Conservation (phyloP, 1,140 invertebrate species). For the Philaenus spumarius region DNA sequence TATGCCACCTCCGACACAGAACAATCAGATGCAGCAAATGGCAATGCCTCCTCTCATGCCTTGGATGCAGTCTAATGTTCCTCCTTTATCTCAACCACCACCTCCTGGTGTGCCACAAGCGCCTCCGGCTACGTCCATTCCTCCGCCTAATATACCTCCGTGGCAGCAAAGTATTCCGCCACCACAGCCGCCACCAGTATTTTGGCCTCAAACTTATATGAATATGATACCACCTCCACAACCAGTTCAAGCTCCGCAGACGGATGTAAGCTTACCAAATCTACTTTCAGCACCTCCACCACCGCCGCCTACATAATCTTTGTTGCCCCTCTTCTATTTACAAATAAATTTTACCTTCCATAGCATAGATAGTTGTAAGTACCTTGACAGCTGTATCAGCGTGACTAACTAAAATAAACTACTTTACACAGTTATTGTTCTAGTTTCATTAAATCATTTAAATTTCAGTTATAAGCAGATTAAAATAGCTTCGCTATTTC, state of each 20-base stretch:
- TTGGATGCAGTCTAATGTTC: conserved; percentile 47
- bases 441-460: no score
- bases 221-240: conserved; percentile 35
- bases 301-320: conserved; percentile 18
- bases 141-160: conserved; percentile 42
- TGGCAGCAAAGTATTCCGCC: conserved; percentile 36
- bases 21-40: conserved; percentile 38
- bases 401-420: no score
- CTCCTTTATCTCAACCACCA: conserved; percentile 41
- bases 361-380: no score
- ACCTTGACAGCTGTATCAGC: no score
- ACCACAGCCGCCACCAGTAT: conserved; percentile 30
- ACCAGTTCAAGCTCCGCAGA: conserved; percentile 34
- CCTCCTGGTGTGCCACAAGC: conserved; percentile 13
- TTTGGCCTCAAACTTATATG: conserved; percentile 30
- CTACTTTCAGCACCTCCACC: conserved; percentile 12
- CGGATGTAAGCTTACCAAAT: neutral
- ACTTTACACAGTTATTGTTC: no score
- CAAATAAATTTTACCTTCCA: no score
- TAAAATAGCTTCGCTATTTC: no score
- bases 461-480: no score
- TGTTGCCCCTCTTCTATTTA: no score
- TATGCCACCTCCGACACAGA: conserved; percentile 43
- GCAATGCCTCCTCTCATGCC: conserved; percentile 46
- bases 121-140: conserved; percentile 23